Base-by-base conservation (phyloP, 2,888 invertebrate genomes). In the Cistogaster globosa region DNA sequence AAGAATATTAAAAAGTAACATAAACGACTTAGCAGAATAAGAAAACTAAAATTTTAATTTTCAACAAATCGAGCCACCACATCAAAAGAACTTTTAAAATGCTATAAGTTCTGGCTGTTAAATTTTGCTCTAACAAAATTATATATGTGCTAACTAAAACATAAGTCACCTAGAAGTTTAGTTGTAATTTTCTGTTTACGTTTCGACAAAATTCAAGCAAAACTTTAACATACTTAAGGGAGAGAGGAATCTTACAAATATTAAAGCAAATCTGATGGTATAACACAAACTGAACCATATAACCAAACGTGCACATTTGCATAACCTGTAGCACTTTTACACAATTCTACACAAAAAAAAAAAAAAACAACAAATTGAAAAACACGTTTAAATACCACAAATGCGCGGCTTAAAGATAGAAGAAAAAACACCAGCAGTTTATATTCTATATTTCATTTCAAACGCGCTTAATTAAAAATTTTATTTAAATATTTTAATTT, bases 401-500 rank as follows among this genome's bases (percentile, higher is more conserved):
- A 71, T 80, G 57, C 51, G 76, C 67, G 80, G 77, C 36, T 58
- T 32, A 53, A 67, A 16, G 7, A 38, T 26, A 26, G 2, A 26
- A 26, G 38, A 20, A 20, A 53, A 63, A 72, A 67, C 51, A 45
- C 14, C 57, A 57, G 7, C 55, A 11, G 6, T 68, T 81, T 68
- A 12, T 42, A 32, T 76, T 60, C 11, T 45, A 53, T 58, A 36
- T 48, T 36, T 20, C 45, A 20, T 16, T 57, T 67, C 20, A 51
- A 63, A 36, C 12, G 55, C 62, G 20, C 69, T 63, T 68, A 60
- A 72, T 65, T 51, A 57, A 75, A 76, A 76, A 77, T 68, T 12
- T 58, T 63, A 80, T 55, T 80, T 84, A 67, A 76, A 81, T 77
- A 81, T 80, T 80, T 84, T 84, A 84, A 84, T 84, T 84, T 84